Evolutionary conservation across 2,888 invertebrate species (phyloP).

Genomic region (Dioctria rufipes): DNA sequence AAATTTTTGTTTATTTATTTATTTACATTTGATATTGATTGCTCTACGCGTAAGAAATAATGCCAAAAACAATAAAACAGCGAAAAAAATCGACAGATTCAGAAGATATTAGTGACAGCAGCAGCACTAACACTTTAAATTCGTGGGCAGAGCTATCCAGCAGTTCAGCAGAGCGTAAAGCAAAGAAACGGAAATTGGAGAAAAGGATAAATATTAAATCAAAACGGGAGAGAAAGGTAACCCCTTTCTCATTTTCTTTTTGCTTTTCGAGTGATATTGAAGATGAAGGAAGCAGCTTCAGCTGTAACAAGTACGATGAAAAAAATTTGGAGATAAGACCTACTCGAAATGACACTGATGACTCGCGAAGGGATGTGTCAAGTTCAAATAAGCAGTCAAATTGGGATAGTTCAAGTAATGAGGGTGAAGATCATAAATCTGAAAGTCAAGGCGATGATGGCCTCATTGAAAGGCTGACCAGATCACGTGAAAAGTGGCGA

Average conservation of each 20-base stretch:
- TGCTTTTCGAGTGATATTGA: constrained; percentile 25
- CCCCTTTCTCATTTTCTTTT: constrained; percentile 31
- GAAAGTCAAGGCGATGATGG: constrained; percentile 15
- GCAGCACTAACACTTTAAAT: constrained; percentile 4
- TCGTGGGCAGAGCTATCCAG: not conserved
- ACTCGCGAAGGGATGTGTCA: constrained; percentile 31
- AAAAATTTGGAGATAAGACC: not conserved
- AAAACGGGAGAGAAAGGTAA: constrained; percentile 32
- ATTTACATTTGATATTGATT: not conserved
- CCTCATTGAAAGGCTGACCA: not conserved
- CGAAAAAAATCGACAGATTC: constrained; percentile 24
- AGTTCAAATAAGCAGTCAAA: constrained; percentile 62
- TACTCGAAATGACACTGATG: constrained; percentile 40
- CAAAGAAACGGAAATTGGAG: constrained; percentile 41
- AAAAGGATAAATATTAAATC: not conserved
- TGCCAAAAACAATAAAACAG: constrained; percentile 12
- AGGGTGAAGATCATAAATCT: not conserved
- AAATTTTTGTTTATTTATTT: too few relatives aligned
- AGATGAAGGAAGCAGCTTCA: not conserved
- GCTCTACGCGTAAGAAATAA: not conserved
- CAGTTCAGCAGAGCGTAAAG: not conserved
- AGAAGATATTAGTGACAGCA: constrained; percentile 15
- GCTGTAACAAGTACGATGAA: constrained; percentile 3
- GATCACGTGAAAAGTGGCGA: not conserved
- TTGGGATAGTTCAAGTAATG: constrained; percentile 65